A percentile compares a stretch with the other conserved stretches of the same genome.
phyloP scores from a whole-genome alignment of 2,113 vertebrate genomes.

The Mus spicilegus region DNA sequence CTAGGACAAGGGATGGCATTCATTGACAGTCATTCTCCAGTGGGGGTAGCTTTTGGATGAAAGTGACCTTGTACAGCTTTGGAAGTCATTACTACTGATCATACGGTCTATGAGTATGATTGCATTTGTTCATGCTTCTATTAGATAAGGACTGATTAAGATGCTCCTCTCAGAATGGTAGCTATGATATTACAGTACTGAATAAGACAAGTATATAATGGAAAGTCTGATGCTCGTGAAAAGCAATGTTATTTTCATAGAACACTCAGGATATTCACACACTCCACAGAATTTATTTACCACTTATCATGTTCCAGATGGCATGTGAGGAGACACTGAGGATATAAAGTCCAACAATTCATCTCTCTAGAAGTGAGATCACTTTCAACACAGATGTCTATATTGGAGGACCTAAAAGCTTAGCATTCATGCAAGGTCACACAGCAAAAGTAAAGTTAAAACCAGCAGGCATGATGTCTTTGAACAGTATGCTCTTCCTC shows the following conservation, averaged over 20 bases:
- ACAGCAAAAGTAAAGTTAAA: conserved; percentile 3
- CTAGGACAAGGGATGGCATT: neutral
- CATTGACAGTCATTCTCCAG: neutral
- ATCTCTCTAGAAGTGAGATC: neutral
- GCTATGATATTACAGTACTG: neutral
- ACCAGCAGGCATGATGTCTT: neutral
- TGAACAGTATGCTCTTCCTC: neutral
- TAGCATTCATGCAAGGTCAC: neutral
- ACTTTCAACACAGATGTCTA: neutral
- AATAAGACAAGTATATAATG: neutral
- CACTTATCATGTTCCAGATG: neutral
- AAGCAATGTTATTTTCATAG: neutral
- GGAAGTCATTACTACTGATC: neutral
- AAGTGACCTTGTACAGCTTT: neutral
- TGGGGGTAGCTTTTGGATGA: neutral
- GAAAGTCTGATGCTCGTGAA: neutral
- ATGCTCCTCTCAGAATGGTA: neutral
- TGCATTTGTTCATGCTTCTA: neutral
- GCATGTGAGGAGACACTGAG: neutral
- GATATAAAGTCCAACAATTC: neutral
- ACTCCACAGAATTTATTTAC: neutral
- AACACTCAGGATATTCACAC: neutral
- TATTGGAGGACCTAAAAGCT: neutral
- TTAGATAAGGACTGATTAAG: neutral
- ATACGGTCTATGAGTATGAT: neutral